Conservation (phyloP, 2,888 invertebrate species). For the Belgica antarctica region DNA sequence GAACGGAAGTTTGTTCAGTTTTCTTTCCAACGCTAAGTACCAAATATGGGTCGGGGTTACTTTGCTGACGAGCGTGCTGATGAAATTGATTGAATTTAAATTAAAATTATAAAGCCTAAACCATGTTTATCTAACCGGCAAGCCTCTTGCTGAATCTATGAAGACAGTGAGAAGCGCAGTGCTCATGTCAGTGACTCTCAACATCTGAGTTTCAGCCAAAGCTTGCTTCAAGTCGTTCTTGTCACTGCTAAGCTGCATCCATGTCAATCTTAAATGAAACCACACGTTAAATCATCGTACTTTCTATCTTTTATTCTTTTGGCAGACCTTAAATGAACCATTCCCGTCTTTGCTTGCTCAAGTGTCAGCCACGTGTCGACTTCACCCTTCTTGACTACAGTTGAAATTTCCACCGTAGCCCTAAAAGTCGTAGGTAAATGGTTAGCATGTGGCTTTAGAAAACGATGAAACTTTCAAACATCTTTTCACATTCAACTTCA, state of each 20-base stretch:
- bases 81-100: slow-evolving; percentile 17
- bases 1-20: slow-evolving; percentile 69
- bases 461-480: neutral
- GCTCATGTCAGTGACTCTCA: slow-evolving; percentile 72
- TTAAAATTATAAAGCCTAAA: slow-evolving; percentile 47
- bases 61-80: slow-evolving; percentile 66
- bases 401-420: slow-evolving; percentile 69
- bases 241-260: slow-evolving; percentile 78
- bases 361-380: slow-evolving; percentile 89
- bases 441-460: neutral
- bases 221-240: slow-evolving; percentile 71
- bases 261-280: slow-evolving; percentile 81
- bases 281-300: no score
- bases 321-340: no score
- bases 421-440: slow-evolving; percentile 55
- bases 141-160: slow-evolving; percentile 85
- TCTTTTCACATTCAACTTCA: neutral
- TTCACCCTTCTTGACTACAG: slow-evolving; percentile 67
- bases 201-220: slow-evolving; percentile 68
- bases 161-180: slow-evolving; percentile 80
- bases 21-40: slow-evolving; percentile 76
- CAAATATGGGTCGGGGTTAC: slow-evolving; percentile 82
- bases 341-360: slow-evolving; percentile 92
- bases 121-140: slow-evolving; percentile 92
- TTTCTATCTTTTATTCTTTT: no score